Percentiles rank a stretch among this genome's conserved stretches.
Conservation (phyloP, 2,888 invertebrate species). For the Rugalucina vietnamica region DNA sequence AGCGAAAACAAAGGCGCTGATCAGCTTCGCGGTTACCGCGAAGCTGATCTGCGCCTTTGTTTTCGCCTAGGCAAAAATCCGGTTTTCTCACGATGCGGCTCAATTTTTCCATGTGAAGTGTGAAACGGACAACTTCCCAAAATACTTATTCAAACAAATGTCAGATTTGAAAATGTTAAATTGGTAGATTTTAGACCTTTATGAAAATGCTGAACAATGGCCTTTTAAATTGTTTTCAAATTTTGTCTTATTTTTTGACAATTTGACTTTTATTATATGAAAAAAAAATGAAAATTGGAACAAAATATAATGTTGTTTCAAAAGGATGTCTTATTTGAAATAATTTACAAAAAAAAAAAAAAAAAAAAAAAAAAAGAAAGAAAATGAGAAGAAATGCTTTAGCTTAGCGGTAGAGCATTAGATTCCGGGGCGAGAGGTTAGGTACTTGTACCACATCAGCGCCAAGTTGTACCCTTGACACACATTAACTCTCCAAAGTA, state of each 20-base stretch:
- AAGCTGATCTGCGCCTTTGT: too few relatives aligned
- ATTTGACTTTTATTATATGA: background rate
- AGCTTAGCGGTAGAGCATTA: too few relatives aligned
- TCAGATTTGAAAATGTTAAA: background rate
- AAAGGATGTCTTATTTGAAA: background rate
- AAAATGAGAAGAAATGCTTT: too few relatives aligned
- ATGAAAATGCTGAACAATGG: background rate
- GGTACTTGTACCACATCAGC: too few relatives aligned
- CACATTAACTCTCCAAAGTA: background rate
- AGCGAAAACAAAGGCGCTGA: too few relatives aligned
- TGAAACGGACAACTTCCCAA: background rate
- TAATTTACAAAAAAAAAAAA: too few relatives aligned
- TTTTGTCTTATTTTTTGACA: conserved; percentile 2
- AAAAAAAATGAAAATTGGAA: background rate
- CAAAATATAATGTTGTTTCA: too few relatives aligned
- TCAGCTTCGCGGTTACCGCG: too few relatives aligned
- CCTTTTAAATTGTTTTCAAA: background rate
- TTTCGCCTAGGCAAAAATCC: too few relatives aligned
- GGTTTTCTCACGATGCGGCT: too few relatives aligned
- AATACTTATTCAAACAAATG: conserved; percentile 12
- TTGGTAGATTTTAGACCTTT: background rate
- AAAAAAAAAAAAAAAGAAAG: too few relatives aligned
- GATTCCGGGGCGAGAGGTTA: too few relatives aligned
- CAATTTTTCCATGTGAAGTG: background rate
- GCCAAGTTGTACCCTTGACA: background rate